Percentiles rank a stretch among this genome's conserved stretches.
Conservation (phyloP, 2,888 invertebrate genomes). For the Drosophila acutilabella region DNA sequence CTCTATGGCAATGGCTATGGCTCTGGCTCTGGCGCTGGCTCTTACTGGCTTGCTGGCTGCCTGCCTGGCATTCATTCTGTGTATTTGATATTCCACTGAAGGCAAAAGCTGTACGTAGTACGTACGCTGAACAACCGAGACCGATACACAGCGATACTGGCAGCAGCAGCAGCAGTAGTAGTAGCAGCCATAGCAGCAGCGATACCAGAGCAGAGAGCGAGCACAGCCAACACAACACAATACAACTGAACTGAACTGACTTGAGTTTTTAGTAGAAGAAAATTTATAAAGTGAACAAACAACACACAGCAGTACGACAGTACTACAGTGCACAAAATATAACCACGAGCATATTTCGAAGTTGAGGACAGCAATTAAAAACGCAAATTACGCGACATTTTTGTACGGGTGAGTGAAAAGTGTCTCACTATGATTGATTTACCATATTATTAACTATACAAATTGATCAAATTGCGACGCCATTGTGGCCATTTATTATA, state of each 20-base stretch:
- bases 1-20: slow-evolving; percentile 14
- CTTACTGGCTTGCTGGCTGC: slow-evolving; percentile 51
- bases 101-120: slow-evolving; percentile 68
- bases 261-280: slow-evolving; percentile 78
- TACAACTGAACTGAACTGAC: slow-evolving; percentile 32
- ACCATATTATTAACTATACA: slow-evolving; percentile 58
- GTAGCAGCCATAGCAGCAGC: slow-evolving; percentile 12
- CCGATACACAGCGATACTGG: slow-evolving; percentile 44
- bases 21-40: slow-evolving; percentile 49
- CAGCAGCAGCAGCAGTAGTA: background rate
- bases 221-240: slow-evolving; percentile 25
- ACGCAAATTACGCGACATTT: slow-evolving; percentile 72
- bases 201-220: slow-evolving; percentile 34
- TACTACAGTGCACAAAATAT: slow-evolving; percentile 54
- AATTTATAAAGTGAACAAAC: slow-evolving; percentile 81
- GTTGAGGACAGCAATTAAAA: slow-evolving; percentile 70
- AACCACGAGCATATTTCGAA: slow-evolving; percentile 39
- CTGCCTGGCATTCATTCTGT: slow-evolving; percentile 80
- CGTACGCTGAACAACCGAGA: slow-evolving; percentile 64
- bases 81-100: slow-evolving; percentile 81
- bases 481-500: slow-evolving; percentile 81
- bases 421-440: slow-evolving; percentile 77
- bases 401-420: slow-evolving; percentile 81
- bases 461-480: slow-evolving; percentile 60
- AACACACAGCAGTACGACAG: slow-evolving; percentile 31